These are phyloP conservation scores for Clangula hyemalis DNA, from an alignment of 2,797 vertebrate genomes.

Conservation along the genomic window DNA sequence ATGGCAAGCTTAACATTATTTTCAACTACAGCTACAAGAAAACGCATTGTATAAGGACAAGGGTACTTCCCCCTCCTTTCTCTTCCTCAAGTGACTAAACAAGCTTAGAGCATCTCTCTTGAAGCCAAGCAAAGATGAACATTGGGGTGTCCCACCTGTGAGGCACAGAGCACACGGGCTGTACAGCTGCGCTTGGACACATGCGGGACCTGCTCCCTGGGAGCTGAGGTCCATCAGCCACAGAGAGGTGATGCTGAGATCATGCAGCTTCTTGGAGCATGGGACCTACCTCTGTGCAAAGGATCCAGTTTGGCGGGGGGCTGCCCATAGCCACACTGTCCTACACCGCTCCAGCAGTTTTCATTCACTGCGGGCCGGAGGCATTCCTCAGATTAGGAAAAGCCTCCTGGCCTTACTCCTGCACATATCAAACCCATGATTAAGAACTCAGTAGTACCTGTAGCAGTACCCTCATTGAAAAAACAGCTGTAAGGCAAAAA, in stretches of 20 bases:
- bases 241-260: neutral
- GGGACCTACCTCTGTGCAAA: neutral
- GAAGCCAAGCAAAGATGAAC: neutral
- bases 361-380: neutral
- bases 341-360: neutral
- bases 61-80: neutral
- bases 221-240: too few relatives aligned
- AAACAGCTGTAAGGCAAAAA: neutral
- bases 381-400: neutral
- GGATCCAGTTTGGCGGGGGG: fast-evolving
- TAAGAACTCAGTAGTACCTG: neutral
- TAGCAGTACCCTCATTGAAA: fast-evolving
- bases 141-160: fast-evolving
- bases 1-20: neutral
- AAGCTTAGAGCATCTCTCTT: neutral
- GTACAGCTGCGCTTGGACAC: neutral
- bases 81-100: neutral
- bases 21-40: neutral
- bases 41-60: fast-evolving
- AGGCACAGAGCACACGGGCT: fast-evolving
- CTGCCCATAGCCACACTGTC: neutral
- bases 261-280: neutral
- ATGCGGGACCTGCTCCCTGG: fast-evolving
- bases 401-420: neutral
- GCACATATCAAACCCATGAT: neutral